Conservation (phyloP, 2,888 invertebrate genomes). For the Perdita meconis region DNA sequence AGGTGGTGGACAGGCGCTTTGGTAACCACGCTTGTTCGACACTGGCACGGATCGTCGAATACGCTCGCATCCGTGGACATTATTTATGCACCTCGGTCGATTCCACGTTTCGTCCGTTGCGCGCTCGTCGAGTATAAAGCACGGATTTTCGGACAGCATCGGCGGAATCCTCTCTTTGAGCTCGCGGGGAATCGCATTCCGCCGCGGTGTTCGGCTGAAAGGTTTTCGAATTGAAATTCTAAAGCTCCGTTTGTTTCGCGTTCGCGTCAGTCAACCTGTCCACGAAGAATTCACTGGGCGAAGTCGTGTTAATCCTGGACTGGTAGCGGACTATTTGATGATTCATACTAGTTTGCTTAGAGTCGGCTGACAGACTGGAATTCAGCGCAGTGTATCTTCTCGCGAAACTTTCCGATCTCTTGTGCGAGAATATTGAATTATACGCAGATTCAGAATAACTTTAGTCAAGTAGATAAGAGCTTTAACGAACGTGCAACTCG, state of each 20-base stretch:
- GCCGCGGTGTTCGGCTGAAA: not conserved
- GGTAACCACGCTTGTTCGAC: slow-evolving; percentile 68
- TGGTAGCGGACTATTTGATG: not conserved
- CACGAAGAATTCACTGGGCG: not conserved
- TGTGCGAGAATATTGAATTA: too few species aligned
- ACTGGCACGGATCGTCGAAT: slow-evolving; percentile 46
- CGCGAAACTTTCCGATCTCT: too few species aligned
- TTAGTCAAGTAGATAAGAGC: too few species aligned
- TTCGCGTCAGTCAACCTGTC: not conserved
- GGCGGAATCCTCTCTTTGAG: slow-evolving; percentile 43
- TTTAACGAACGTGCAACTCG: too few species aligned
- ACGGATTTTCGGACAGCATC: slow-evolving; percentile 56
- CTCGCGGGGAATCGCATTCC: slow-evolving; percentile 6
- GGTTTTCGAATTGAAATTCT: slow-evolving; percentile 17
- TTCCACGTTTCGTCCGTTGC: slow-evolving; percentile 53
- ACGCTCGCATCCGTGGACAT: slow-evolving; percentile 47
- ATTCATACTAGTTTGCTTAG: too few species aligned
- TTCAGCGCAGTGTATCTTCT: too few species aligned
- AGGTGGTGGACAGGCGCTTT: slow-evolving; percentile 49
- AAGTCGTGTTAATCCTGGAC: not conserved
- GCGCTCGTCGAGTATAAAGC: slow-evolving; percentile 33
- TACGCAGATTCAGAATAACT: too few species aligned
- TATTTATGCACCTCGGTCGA: slow-evolving; percentile 70
- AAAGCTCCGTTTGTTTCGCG: not conserved
- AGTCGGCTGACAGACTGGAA: too few species aligned